Base-by-base conservation (phyloP, 1,140 invertebrate species). In the Streblospio benedicti region DNA sequence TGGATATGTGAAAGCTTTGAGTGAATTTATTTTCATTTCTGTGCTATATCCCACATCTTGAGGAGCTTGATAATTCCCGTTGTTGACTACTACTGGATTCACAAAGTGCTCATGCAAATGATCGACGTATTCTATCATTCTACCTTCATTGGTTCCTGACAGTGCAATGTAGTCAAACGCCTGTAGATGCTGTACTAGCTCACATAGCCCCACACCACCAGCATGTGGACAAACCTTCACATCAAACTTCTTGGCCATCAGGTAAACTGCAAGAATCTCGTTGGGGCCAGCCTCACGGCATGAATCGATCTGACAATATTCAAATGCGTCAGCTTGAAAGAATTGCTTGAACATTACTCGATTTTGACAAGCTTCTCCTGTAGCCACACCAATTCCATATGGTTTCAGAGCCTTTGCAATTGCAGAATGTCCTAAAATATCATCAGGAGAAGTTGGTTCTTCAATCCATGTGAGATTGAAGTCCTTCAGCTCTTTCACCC, bases 141-240 rank as follows among this genome's bases (percentile, higher is more conserved):
- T 78, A 56, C n/a, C 83, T 28, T 89, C 81, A 60, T 80, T 84
- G 6, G 83, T 84, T 23, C 82, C 85, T 20, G 86, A 87, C 0
- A 93, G 71, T 51, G 81, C 80, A 14, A 89, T 81, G 76, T 85
- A 93, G 72, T 94, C 90, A 85, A 90, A 93, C 68, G 89, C 85
- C 77, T 92, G 88, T 18, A 93, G 79, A 78, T 95, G 91, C 68
- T 93, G 90, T 2, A 94, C 88, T 84, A 93, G 88, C 80, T 94
- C 91, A 73, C 91, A 94, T 0, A 94, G 81, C 6, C 91, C 91
- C 1, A 95, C 86, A 16, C 92, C 92, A 16, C 92, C 92, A 52
- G 90, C 91, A 79, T 95, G 92, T 0, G 92, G 91, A 75, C 90
- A 93, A 0, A 95, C 88, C 69, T 90, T 90, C 38, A 93, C 90